phyloP scores from a whole-genome alignment of 2,888 invertebrate species.

The Pyralis farinalis region DNA sequence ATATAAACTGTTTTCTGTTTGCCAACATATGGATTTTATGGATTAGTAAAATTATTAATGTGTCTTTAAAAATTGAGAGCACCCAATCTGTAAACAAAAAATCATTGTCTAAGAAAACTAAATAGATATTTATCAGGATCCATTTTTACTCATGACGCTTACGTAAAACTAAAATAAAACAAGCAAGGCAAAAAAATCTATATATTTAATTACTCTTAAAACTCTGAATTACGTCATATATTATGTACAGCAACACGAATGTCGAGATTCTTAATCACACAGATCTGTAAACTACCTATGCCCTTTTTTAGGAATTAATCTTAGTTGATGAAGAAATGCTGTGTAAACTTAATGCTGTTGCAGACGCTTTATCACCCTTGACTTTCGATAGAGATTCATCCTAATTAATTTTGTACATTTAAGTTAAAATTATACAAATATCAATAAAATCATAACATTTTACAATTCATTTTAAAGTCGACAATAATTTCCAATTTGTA shows the following conservation, averaged over 20 bases:
- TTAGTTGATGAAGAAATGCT: background rate
- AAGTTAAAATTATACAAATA: background rate
- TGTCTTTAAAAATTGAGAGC: too few species aligned
- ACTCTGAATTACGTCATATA: constrained; percentile 46
- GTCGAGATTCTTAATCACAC: constrained; percentile 27
- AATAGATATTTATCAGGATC: too few species aligned
- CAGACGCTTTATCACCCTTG: background rate
- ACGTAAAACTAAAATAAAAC: constrained; percentile 21
- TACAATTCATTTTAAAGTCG: background rate
- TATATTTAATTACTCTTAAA: constrained; percentile 61
- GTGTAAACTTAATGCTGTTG: background rate
- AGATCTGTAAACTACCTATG: constrained; percentile 14
- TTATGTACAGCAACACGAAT: constrained; percentile 56
- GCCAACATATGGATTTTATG: too few species aligned
- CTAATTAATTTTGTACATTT: background rate
- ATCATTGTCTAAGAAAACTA: too few species aligned
- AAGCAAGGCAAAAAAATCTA: constrained; percentile 44
- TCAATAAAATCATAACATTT: background rate
- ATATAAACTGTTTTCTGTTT: too few species aligned
- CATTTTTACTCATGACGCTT: too few species aligned
- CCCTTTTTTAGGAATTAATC: background rate
- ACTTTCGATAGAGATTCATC: background rate
- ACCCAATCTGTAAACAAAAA: too few species aligned
- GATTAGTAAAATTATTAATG: too few species aligned
- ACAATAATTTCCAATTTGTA: too few species aligned